Base-by-base conservation (phyloP, 2,888 invertebrate species). In the Drosophila subsilvestris region DNA sequence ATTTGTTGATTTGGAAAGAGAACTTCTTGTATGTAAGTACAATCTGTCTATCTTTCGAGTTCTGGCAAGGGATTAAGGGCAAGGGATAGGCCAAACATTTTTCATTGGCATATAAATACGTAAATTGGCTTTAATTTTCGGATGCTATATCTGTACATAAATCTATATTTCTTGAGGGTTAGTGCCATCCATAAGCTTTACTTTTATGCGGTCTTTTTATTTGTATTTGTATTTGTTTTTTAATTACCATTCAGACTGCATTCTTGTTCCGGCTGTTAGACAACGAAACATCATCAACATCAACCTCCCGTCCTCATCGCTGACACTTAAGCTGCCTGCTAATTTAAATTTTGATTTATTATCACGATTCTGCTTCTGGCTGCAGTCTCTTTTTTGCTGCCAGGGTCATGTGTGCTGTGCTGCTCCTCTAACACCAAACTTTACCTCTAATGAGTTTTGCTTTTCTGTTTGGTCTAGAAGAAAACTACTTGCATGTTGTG, bases 291-390 rank as follows among this genome's bases (percentile, higher is more conserved):
- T 49, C 67, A 50, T 42, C 58, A 3, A 14, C 18, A 2, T 0
- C 29, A 32, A 32, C 29, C 18, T 53, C 22, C 25, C 51, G 8
- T 37, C 8, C 37, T n/a, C 37, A n/a, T 37, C 51, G 27, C 4
- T 20, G 53, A 71, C 6, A 47, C 43, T 12, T 25, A 9, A 32
- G 22, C 22, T 55, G 20, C n/a, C 18, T 53, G 75, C 75, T 77
- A 65, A 80, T 75, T 71, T 68, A 56, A 61, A 55, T 78, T 75
- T 70, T 85, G 87, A 79, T 87, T 82, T 76, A 79, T 87, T 79
- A 67, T 58, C 57, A 47, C 70, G 68, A 37, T 71, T 80, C 60
- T 63, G 65, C 56, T 65, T 20, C 22, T 37, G 57, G 25, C 14
- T 66, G 62, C 27, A 60, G 37, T 50, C 25, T 42, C 22, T 60